phyloP scores from a whole-genome alignment of 35 echinoderm and acorn worm species.

The Ophiothrix spiculata region DNA sequence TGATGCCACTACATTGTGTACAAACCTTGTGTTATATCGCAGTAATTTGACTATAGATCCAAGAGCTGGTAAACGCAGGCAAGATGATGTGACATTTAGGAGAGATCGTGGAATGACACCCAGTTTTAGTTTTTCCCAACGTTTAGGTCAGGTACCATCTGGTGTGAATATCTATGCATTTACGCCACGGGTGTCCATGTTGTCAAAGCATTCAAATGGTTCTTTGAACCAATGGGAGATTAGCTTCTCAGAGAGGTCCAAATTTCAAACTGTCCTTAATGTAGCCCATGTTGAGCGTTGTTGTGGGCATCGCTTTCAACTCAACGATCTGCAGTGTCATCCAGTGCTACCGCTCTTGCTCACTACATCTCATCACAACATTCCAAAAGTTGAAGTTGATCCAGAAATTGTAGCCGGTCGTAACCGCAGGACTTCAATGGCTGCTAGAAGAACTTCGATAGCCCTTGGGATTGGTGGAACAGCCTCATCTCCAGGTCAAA shows the following conservation, averaged over 20 bases:
- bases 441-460: constrained; percentile 49
- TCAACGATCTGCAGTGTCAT: constrained; percentile 92
- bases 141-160: constrained; percentile 80
- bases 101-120: constrained; percentile 67
- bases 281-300: constrained; percentile 67
- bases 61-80: constrained; percentile 49
- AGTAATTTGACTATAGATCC: constrained; percentile 85
- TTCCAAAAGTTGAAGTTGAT: constrained; percentile 84
- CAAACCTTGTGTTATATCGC: constrained; percentile 81
- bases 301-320: constrained; percentile 88
- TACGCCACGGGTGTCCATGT: constrained; percentile 93
- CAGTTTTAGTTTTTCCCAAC: constrained; percentile 90
- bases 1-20: constrained; percentile 90
- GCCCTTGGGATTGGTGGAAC: not conserved
- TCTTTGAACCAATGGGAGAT: constrained; percentile 99
- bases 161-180: constrained; percentile 94
- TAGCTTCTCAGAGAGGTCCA: constrained; percentile 93
- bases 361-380: constrained; percentile 90
- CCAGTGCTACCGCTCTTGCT: constrained; percentile 81
- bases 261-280: constrained; percentile 94
- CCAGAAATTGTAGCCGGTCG: constrained; percentile 74
- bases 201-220: constrained; percentile 98
- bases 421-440: constrained; percentile 59
- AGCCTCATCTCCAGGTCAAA: not conserved
- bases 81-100: constrained; percentile 27